Base-by-base conservation (phyloP, 1,140 invertebrate species). In the Drosophila lowei region DNA sequence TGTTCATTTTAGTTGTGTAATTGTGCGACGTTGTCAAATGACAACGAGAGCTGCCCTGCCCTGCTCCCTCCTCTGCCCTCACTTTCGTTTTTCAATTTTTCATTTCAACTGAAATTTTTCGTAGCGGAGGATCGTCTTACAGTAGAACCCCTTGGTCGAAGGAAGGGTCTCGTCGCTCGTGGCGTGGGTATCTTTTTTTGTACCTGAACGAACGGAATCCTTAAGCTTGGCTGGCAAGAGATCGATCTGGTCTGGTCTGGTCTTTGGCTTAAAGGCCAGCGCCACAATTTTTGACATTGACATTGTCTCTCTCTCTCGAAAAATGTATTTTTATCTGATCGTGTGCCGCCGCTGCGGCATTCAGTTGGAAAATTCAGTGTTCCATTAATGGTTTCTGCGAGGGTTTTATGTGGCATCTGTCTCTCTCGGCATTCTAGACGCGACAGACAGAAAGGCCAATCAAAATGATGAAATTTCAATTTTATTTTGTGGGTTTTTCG, bases 1-100 rank as follows among this genome's bases (percentile, higher is more conserved):
- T 88, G 83, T 88, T 65, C 83, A 88, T 83, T 88, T 88, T 78
- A 81, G 84, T 88, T 88, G 78, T 88, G 83, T 88, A 88, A 88
- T 88, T 88, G 83, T 88, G 72, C 72, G 72, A 76, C 72, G 73
- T 76, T 68, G 62, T 70, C 66, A 70, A 70, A 70, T 70, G 66
- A 70, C 66, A 70, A 68, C 66, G 63, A 60, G 68, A 47, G 34
- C 34, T 42, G 44, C 55, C 46, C 48, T 71, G 48, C 59, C 59
- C 30, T 60, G 62, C 64, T 52, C 55, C 46, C 48, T 71, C 52
- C 59, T 62, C 30, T 60, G 62, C 64, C 56, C 79, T 77, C 80
- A 84, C 80, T 84, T 85, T 85, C 81, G 73, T 65, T 85, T 79
- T 80, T 80, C 60, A 76, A 76, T 77, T 77, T 76, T 77, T 77